Percentiles rank a stretch among this genome's conserved stretches.
These are phyloP conservation scores for Pangasius sanitwongsei DNA, from an alignment of 2,797 vertebrate species.

Conservation along the genomic window DNA sequence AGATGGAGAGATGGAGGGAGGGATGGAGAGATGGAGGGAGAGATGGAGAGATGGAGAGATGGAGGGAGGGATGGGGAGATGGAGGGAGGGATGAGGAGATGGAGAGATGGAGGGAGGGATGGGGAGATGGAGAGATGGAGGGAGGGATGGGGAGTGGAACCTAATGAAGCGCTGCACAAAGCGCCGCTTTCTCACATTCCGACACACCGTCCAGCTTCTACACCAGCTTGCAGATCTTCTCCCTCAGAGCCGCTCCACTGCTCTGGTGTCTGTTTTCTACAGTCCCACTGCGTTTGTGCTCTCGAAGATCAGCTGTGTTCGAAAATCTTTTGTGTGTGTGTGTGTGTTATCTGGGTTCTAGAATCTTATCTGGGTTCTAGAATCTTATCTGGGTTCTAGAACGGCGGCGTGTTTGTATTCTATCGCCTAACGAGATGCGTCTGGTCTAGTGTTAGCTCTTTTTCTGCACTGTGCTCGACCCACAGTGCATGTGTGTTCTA, in stretches of 20 bases:
- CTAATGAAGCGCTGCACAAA: not conserved
- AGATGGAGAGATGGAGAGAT: no score
- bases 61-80: no score
- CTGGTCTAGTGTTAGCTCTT: not conserved
- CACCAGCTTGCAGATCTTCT: not conserved
- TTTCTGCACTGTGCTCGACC: not conserved
- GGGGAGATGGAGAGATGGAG: not conserved
- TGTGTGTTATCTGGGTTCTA: not conserved
- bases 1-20: no score
- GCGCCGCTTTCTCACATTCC: slow-evolving; percentile 34
- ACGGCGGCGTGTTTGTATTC: not conserved
- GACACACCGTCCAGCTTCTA: slow-evolving; percentile 28
- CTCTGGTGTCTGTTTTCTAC: not conserved
- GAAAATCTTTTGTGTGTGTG: not conserved
- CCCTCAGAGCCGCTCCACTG: not conserved
- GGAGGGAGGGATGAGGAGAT: not conserved
- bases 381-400: not conserved
- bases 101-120: not conserved
- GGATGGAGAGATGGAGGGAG: no score
- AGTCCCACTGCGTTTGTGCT: not conserved
- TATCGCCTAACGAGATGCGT: not conserved
- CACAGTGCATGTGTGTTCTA: not conserved
- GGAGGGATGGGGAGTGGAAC: not conserved
- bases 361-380: not conserved
- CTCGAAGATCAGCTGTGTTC: not conserved